Evolutionary conservation across 2,113 vertebrate genomes (phyloP).

Genomic region (Baryphthengus martii): DNA sequence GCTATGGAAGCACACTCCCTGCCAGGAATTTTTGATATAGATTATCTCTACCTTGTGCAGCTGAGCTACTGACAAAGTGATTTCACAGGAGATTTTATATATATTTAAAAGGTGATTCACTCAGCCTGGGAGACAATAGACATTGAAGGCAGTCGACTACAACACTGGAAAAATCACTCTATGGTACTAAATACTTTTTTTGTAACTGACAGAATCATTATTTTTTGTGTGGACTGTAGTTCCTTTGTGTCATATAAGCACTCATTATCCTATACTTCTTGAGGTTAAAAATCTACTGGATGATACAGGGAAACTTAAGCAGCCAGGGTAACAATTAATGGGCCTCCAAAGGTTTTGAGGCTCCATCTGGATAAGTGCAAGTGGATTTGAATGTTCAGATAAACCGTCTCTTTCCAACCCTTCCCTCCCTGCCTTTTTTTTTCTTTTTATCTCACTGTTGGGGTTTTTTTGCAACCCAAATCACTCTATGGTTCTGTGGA

Average conservation of each 20-base stretch:
- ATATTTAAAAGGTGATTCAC: slow-evolving; percentile 55
- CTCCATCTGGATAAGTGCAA: not conserved
- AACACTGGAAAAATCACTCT: not conserved
- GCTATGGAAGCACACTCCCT: slow-evolving; percentile 17
- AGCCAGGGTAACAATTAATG: not conserved
- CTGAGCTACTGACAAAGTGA: slow-evolving; percentile 49
- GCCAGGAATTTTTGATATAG: slow-evolving; percentile 58
- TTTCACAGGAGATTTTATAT: slow-evolving; percentile 59
- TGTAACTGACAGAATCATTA: not conserved
- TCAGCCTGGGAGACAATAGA: slow-evolving; percentile 33
- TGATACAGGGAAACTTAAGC: not conserved
- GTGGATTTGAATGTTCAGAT: not conserved
- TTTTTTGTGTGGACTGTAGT: not conserved
- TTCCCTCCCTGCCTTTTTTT: rapidly evolving
- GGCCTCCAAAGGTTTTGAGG: not conserved
- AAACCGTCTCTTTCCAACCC: not conserved
- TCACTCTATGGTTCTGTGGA: too few relatives aligned
- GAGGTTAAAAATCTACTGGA: slow-evolving; percentile 24
- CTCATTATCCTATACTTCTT: slow-evolving; percentile 18
- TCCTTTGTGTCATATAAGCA: slow-evolving; percentile 24
- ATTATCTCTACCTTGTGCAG: slow-evolving; percentile 30
- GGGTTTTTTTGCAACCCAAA: not conserved
- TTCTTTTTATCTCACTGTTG: rapidly evolving
- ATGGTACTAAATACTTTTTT: slow-evolving; percentile 29
- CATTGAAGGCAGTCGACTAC: slow-evolving; percentile 10